A percentile compares a stretch with the other conserved stretches of the same genome.
phyloP scores from a whole-genome alignment of 2,888 invertebrate species.

The Uropetala carovei region DNA sequence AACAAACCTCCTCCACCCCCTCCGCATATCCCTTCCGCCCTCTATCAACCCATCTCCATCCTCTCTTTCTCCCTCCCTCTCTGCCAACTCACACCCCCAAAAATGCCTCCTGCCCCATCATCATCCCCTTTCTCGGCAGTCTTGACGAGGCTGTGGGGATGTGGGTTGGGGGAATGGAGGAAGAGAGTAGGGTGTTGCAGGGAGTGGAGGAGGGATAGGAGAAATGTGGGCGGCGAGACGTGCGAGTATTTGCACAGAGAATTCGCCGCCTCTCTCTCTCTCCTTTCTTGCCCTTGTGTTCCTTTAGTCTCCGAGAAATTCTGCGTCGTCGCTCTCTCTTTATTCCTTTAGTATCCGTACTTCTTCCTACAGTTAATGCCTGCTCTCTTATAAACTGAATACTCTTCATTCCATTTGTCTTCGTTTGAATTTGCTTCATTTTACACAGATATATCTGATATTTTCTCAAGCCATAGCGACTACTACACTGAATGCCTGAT shows the following conservation, averaged over 20 bases:
- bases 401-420: neutral
- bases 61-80: too few species aligned
- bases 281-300: conserved; percentile 33
- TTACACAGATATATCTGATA: too few species aligned
- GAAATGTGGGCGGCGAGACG: conserved; percentile 21
- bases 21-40: neutral
- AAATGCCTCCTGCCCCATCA: conserved; percentile 13
- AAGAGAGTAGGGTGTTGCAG: neutral
- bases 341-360: neutral
- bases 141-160: neutral
- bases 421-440: neutral
- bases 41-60: conserved; percentile 5
- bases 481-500: too few species aligned
- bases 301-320: neutral
- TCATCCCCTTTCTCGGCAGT: neutral
- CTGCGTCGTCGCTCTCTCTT: neutral
- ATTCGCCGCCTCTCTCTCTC: conserved; percentile 36
- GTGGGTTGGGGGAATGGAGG: too few species aligned
- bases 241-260: conserved; percentile 63
- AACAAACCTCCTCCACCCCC: neutral
- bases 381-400: neutral
- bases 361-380: neutral
- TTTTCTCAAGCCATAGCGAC: too few species aligned
- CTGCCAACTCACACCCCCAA: neutral
- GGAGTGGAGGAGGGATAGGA: neutral